A percentile compares a stretch with the other conserved stretches of the same genome.
Evolutionary conservation across 1,140 invertebrate genomes (phyloP).

Genomic region (Drosophila nasuta): DNA sequence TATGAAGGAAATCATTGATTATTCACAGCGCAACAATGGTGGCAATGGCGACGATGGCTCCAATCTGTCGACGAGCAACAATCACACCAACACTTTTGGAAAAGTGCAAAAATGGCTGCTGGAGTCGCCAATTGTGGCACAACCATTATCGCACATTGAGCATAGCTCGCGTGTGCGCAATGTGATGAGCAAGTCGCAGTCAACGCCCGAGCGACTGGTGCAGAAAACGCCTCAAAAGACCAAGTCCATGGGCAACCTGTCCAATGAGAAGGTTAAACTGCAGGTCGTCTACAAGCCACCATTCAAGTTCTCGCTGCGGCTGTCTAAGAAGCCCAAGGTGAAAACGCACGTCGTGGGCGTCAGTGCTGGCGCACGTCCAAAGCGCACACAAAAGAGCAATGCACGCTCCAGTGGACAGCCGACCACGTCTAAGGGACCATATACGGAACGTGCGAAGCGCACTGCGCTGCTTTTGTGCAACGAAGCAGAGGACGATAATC

Average conservation of each 20-base stretch:
- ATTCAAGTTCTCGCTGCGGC: conserved; percentile 92
- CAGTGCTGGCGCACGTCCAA: conserved; percentile 57
- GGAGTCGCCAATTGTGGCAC: conserved; percentile 87
- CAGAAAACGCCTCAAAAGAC: conserved; percentile 82
- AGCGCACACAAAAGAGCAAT: conserved; percentile 55
- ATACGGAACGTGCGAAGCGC: conserved; percentile 63
- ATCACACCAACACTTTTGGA: conserved; percentile 90
- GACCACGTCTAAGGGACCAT: conserved; percentile 41
- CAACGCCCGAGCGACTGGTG: conserved; percentile 73
- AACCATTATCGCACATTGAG: conserved; percentile 88
- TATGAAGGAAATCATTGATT: conserved; percentile 92
- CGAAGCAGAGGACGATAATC: conserved; percentile 77
- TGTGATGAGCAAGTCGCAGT: conserved; percentile 83
- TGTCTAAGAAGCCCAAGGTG: conserved; percentile 88
- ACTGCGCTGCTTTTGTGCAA: conserved; percentile 73
- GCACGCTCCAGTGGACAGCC: conserved; percentile 50
- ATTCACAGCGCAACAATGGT: conserved; percentile 85
- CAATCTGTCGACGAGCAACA: conserved; percentile 86
- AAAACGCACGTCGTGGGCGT: conserved; percentile 85
- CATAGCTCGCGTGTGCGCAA: conserved; percentile 77
- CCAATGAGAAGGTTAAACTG: conserved; percentile 89
- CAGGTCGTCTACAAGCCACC: conserved; percentile 94
- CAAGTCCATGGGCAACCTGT: conserved; percentile 78
- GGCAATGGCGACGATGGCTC: conserved; percentile 57
- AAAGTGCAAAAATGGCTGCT: conserved; percentile 94